phyloP scores from a whole-genome alignment of 2,888 invertebrate genomes.

The Drosophila neonasuta region DNA sequence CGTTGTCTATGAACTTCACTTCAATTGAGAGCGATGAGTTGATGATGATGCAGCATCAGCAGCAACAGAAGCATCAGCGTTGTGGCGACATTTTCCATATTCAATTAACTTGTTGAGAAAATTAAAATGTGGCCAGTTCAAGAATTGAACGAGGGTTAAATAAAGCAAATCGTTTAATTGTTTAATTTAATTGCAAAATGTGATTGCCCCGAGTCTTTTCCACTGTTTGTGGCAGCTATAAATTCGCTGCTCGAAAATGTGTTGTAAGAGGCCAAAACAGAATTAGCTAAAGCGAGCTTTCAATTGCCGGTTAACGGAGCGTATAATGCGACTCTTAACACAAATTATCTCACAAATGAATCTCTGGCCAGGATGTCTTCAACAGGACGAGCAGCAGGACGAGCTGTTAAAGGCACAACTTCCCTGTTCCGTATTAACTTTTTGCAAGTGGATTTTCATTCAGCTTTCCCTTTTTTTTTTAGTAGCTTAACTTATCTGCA shows the following conservation, averaged over 20 bases:
- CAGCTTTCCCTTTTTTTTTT: neutral
- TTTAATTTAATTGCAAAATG: slow-evolving; percentile 44
- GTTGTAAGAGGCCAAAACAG: neutral
- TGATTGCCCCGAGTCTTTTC: slow-evolving; percentile 1
- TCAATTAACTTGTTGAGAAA: slow-evolving; percentile 40
- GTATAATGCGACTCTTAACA: slow-evolving; percentile 16
- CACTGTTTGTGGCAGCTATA: slow-evolving; percentile 3
- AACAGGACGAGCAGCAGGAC: neutral
- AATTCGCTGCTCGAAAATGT: neutral
- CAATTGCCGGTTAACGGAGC: slow-evolving; percentile 24
- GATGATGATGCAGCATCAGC: slow-evolving; percentile 17
- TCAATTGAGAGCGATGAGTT: slow-evolving; percentile 11
- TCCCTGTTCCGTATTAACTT: slow-evolving; percentile 4
- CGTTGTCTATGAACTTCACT: neutral
- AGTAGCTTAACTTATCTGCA: neutral
- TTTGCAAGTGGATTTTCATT: slow-evolving; percentile 8
- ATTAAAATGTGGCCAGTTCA: slow-evolving; percentile 46
- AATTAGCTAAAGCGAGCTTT: slow-evolving; percentile 15
- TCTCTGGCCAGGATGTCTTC: slow-evolving; percentile 11
- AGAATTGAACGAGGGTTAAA: slow-evolving; percentile 37
- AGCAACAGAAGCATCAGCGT: neutral
- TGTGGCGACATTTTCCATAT: slow-evolving; percentile 22
- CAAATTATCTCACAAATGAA: slow-evolving; percentile 23
- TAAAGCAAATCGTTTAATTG: slow-evolving; percentile 47
- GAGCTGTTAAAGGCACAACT: slow-evolving; percentile 4